Evolutionary conservation across 2,113 vertebrate species (phyloP).

Genomic region (Saguinus midas): DNA sequence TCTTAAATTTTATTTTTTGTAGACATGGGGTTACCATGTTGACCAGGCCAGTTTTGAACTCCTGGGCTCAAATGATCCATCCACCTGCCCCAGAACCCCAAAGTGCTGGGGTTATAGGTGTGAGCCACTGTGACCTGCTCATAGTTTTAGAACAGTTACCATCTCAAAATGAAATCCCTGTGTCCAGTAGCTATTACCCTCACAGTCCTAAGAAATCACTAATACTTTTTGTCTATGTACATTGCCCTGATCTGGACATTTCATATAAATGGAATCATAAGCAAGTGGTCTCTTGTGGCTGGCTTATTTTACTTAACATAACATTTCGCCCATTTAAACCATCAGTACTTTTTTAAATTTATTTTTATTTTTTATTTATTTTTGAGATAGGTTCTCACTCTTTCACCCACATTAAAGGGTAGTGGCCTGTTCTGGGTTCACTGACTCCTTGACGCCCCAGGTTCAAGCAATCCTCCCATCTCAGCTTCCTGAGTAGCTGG

Average conservation of each 20-base stretch:
- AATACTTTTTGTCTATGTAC: neutral
- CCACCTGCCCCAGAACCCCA: neutral
- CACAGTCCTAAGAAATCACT: neutral
- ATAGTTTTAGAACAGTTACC: neutral
- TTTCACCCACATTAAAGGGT: too few species aligned
- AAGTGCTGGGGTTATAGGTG: too few species aligned
- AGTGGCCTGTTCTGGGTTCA: too few species aligned
- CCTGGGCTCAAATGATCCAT: too few species aligned
- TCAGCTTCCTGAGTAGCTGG: too few species aligned
- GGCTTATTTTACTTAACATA: neutral
- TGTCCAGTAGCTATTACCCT: neutral
- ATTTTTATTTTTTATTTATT: too few species aligned
- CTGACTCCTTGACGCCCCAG: too few species aligned
- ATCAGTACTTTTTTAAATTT: neutral
- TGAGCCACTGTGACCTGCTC: neutral
- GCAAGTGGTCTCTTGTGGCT: neutral
- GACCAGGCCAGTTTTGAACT: neutral
- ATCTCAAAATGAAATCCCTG: neutral
- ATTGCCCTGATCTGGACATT: neutral
- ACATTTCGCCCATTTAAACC: neutral
- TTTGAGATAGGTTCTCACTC: too few species aligned
- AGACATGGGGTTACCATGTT: neutral
- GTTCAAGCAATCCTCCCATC: too few species aligned
- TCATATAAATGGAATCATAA: neutral
- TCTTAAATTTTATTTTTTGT: too few species aligned